Percentiles rank a stretch among this genome's conserved stretches.
Conservation (phyloP, 2,888 invertebrate species). For the Corythucha ciliata region DNA sequence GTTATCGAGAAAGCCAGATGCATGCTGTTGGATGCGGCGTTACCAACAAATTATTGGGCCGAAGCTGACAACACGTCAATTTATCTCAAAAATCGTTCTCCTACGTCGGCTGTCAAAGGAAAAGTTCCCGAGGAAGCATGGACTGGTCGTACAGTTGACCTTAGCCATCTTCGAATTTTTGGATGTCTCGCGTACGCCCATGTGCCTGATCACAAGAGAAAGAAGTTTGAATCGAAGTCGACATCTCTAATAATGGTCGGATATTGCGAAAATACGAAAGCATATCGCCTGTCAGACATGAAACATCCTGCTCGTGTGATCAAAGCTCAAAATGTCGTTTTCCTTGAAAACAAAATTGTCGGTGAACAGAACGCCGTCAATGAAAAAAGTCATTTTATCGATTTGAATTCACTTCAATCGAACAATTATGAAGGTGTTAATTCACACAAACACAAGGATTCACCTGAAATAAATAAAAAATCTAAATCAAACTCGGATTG, state of each 20-base stretch:
- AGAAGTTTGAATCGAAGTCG: slow-evolving; percentile 11
- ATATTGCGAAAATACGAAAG: slow-evolving; percentile 19
- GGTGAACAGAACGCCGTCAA: too few relatives aligned
- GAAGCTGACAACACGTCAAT: slow-evolving; percentile 36
- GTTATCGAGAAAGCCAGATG: slow-evolving; percentile 34
- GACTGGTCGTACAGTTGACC: slow-evolving; percentile 15
- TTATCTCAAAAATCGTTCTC: slow-evolving; percentile 38
- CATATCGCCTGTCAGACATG: slow-evolving; percentile 17
- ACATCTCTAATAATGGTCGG: slow-evolving; percentile 19
- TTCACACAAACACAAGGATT: too few relatives aligned
- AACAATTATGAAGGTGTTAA: too few relatives aligned
- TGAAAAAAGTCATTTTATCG: too few relatives aligned
- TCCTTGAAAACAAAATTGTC: too few relatives aligned
- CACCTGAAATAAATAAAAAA: too few relatives aligned
- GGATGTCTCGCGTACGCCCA: slow-evolving; percentile 21
- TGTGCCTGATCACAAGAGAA: slow-evolving; percentile 12
- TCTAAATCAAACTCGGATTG: too few relatives aligned
- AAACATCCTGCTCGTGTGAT: too few relatives aligned
- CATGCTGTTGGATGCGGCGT: slow-evolving; percentile 35
- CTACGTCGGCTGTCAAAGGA: slow-evolving; percentile 20
- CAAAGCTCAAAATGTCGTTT: too few relatives aligned
- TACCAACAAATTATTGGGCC: slow-evolving; percentile 35
- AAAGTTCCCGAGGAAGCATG: slow-evolving; percentile 22
- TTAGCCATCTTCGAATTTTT: slow-evolving; percentile 24
- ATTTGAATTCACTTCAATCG: too few relatives aligned